Conservation (phyloP, 2,888 invertebrate species). For the Brenthis daphne region DNA sequence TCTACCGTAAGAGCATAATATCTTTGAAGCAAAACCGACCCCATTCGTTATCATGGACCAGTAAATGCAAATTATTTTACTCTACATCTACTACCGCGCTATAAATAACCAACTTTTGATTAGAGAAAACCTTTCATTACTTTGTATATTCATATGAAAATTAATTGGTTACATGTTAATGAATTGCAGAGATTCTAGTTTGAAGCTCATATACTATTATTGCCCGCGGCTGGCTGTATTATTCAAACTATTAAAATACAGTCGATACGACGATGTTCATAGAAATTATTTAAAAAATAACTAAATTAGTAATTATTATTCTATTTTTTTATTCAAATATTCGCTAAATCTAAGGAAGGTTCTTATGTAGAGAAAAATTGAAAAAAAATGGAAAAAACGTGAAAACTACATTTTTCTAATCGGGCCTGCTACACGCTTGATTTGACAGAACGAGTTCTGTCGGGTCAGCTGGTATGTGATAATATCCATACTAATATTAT, state of each 20-base stretch:
- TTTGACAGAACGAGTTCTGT: too few relatives aligned
- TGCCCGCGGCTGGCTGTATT: conserved; percentile 6
- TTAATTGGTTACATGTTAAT: conserved; percentile 57
- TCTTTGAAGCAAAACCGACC: conserved; percentile 50
- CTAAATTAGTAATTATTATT: too few relatives aligned
- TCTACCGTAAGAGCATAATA: conserved; percentile 49
- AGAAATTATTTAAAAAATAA: too few relatives aligned
- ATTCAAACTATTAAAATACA: conserved; percentile 11
- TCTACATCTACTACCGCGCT: conserved; percentile 47
- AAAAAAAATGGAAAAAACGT: too few relatives aligned
- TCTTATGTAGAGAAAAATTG: too few relatives aligned
- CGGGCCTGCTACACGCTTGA: too few relatives aligned
- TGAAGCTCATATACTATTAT: conserved; percentile 4
- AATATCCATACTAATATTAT: too few relatives aligned
- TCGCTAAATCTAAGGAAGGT: too few relatives aligned
- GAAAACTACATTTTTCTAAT: too few relatives aligned
- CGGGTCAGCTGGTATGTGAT: too few relatives aligned
- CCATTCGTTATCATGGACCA: conserved; percentile 59
- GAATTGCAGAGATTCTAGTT: conserved; percentile 26
- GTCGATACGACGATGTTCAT: not conserved
- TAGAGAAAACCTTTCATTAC: conserved; percentile 61
- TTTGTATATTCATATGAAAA: conserved; percentile 74
- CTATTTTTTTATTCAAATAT: too few relatives aligned
- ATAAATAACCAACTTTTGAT: conserved; percentile 78
- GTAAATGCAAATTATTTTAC: conserved; percentile 69